Base-by-base conservation (phyloP, 2,113 vertebrate species). In the Sapayoa aenigma region DNA sequence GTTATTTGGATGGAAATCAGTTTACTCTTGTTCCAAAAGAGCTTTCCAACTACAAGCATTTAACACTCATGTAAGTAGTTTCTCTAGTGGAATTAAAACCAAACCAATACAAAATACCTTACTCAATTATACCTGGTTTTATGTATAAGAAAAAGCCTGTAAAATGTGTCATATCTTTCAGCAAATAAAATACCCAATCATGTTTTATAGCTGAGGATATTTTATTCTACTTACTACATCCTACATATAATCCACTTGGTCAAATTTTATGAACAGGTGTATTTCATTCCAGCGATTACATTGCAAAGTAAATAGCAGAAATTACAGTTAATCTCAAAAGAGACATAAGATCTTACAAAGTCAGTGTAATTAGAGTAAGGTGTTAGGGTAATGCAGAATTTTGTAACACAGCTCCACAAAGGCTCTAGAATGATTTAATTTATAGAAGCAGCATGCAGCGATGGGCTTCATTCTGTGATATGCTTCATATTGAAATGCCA, bases 1-100 rank as follows among this genome's bases (percentile, higher is more conserved):
- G 99, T 74, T 99, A 99, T 97, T 98, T 99, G 97, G 99, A 99
- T 98, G 99, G 99, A 95, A 99, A 99, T 97, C 99, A 99, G 73
- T 99, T 99, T 97, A 99, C 98, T 12, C 98, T 99, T 95, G 98
- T 99, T 96, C 99, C 99, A 33, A 98, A 98, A 97, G 99, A 99
- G 90, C 99, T 99, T 95, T 99, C 99, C 77, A 98, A 99, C 97
- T 99, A 99, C 97, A 99, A 99, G 96, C 99, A 99, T 95, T 98
- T 99, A 97, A 99, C 98, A 44, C 98, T 99, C 74, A 99, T 99
- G 99, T 99, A 98, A 98, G 99, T 99, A 95, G n/a, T 21, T 77
- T 66, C 30, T 72, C 10, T 53, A 42, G 19, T 93, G 30, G 20
- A 49, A 47, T 53, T 25, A 67, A 52, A 66, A 53, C 1, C 22